phyloP scores from a whole-genome alignment of 2,113 vertebrate genomes.

The Erythrolamprus reginae region DNA sequence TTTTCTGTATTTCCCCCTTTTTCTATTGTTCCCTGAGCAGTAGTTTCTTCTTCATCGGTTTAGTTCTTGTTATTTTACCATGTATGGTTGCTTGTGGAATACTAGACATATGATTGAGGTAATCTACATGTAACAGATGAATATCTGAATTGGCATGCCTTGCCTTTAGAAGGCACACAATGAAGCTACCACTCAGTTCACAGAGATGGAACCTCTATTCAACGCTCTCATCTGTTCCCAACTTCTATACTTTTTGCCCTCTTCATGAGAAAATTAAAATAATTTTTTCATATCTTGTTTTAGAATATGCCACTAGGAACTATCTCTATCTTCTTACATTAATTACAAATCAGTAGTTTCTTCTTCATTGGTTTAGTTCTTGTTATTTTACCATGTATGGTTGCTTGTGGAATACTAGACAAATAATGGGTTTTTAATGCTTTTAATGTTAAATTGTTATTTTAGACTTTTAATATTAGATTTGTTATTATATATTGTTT shows the following conservation, averaged over 20 bases:
- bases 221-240: not conserved
- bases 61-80: not conserved
- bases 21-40: not conserved
- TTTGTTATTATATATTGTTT: no score
- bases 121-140: not conserved
- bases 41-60: not conserved
- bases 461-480: no score
- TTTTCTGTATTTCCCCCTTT: not conserved
- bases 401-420: no score
- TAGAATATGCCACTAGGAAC: conserved; percentile 21
- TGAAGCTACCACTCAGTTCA: not conserved
- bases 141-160: not conserved
- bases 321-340: not conserved
- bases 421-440: no score
- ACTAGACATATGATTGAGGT: not conserved
- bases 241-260: not conserved
- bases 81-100: not conserved
- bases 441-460: no score
- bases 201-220: conserved; percentile 10
- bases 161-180: not conserved
- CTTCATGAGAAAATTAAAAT: conserved; percentile 16
- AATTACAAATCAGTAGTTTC: conserved; percentile 43
- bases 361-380: no score
- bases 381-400: no score
- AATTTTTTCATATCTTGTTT: not conserved